Percentiles rank a stretch among this genome's conserved stretches.
These are phyloP conservation scores for Burhinus oedicnemus DNA, from an alignment of 2,113 vertebrate species.

Conservation along the genomic window DNA sequence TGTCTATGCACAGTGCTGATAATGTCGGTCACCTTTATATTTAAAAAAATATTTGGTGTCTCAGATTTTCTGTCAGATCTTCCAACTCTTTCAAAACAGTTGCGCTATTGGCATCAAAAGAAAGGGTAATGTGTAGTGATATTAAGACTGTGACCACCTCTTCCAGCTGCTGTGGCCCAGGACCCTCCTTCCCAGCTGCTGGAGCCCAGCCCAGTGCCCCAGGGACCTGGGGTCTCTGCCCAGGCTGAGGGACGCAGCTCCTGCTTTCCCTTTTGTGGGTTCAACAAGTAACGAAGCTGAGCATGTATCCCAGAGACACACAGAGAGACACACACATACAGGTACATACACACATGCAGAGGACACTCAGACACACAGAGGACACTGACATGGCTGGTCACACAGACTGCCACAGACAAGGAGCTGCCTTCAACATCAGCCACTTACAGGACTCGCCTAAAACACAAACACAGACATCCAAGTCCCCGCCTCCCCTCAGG, in stretches of 20 bases:
- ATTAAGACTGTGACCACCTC: not conserved
- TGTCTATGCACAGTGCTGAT: not conserved
- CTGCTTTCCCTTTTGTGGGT: not conserved
- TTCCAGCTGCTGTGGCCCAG: not conserved
- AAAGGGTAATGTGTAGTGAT: not conserved
- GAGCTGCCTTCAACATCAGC: not conserved
- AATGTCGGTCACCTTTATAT: not conserved
- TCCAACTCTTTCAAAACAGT: not conserved
- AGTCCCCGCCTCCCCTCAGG: not conserved
- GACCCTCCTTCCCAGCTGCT: fast-evolving
- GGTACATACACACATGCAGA: not conserved
- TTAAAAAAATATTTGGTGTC: not conserved
- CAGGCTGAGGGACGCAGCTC: not conserved
- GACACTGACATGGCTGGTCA: fast-evolving
- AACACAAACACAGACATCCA: not conserved
- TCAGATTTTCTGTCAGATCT: not conserved
- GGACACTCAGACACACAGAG: not conserved
- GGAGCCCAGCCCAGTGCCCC: not conserved
- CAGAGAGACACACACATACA: not conserved
- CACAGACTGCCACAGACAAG: not conserved
- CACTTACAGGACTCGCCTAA: not conserved
- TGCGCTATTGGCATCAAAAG: not conserved
- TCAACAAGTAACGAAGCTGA: not conserved
- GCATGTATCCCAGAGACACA: not conserved
- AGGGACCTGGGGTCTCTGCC: fast-evolving